Evolutionary conservation across 1,140 invertebrate genomes (phyloP), one percentile per base, ranked within the genome.

Genomic region (Hylaeus anthracinus): DNA sequence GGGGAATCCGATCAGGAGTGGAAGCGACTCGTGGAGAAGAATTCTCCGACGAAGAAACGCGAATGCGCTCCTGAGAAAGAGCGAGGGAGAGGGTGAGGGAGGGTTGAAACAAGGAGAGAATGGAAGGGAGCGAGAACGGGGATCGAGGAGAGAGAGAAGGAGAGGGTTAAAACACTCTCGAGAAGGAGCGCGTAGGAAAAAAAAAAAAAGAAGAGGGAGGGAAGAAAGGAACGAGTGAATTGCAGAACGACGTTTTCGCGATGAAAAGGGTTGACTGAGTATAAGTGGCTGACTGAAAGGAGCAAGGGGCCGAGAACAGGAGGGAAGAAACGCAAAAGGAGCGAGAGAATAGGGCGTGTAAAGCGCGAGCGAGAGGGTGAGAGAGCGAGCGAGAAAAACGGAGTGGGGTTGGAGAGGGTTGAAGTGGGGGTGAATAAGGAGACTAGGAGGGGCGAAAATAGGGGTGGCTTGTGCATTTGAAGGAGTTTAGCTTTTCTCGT

Each of bases 401-500:
- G 43, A 72, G 72, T 55, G 48, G 39, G 76, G 39, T n/a, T 71
- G 72, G 45, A 77, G 74, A 77, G 70, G 26, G 6, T 14, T 9
- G 60, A 64, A 73, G 26, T 65, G 58, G 72, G 70, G 82, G 55
- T 37, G 56, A 55, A 67, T 81, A 60, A 72, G 65, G 41, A 65
- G 55, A 48, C 45, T 58, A 66, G 75, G 72, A 78, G 72, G 61
- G 66, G 26, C 65, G 56, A 73, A 26, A 79, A 79, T 71, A 79
- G 72, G 83, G 69, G 81, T 51, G 72, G 82, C 88, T 90, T 86
- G 88, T 88, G 87, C 85, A 91, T 90, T 91, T 90, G 84, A 86
- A 90, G 89, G 88, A 90, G 88, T 91, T 91, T 88, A 88, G 90
- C 89, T 90, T 91, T 90, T 89, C 90, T 89, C 89, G 90, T 91